Base-by-base conservation (phyloP, 2,888 invertebrate species). In the Philereme vetulata region DNA sequence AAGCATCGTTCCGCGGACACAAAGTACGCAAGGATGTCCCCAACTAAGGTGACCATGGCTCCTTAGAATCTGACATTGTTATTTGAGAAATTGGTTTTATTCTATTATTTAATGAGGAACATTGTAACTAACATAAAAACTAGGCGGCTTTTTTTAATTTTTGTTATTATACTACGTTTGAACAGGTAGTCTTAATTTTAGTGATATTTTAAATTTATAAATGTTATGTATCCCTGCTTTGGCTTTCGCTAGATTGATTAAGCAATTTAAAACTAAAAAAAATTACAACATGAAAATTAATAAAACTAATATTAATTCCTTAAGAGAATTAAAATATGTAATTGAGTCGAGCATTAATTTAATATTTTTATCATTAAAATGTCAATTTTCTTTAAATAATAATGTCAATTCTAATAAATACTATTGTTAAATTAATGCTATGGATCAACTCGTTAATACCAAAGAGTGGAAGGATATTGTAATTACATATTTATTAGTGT, bases 1-100 rank as follows among this genome's bases (percentile, higher is more conserved):
- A 98, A 83, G 97, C 97, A 56, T 97, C 97, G 51, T 97, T 98
- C 95, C 95, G 97, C 68, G 97, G 97, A 64, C 97, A 97, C 91
- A 96, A 96, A 93, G 96, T 95, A 57, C 97, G 97, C 90, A 96
- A 96, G 88, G 96, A 96, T 55, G 91, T 91, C 67, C 85, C 91
- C 71, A 91, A 92, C 81, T 92, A 90, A 83, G 72, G 68, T 73
- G 80, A 60, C 80, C 75, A 76, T 48, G 60, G 34, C 5, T 57
- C 21, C 10, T 40, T 54, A 55, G 62, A 56, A 62, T 62, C 70
- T 77, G 80, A 78, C 80, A 73, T 74, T 74, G 67, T 72, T 74
- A 73, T 67, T 65, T 38, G 60, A 59, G 55, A 56, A 44, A 56
- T 64, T 66, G 65, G 56, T 32, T 38, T 38, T 52, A 38, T 32